These are phyloP conservation scores for Lophura nycthemera DNA, from an alignment of 2,113 vertebrate species.

Conservation along the genomic window DNA sequence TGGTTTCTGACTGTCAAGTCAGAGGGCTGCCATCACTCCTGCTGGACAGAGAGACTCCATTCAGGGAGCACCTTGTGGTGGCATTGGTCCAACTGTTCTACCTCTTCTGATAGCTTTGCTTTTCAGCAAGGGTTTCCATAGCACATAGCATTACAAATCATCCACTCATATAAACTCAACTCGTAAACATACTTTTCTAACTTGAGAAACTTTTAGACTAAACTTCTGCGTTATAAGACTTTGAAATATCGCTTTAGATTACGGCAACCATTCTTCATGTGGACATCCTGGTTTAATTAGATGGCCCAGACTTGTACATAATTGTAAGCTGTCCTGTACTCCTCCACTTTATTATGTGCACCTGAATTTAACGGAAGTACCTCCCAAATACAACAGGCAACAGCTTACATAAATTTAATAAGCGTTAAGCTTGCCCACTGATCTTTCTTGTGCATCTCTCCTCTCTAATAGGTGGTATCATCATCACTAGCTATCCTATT, in stretches of 20 bases:
- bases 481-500: background rate
- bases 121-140: background rate
- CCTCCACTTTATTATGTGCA: background rate
- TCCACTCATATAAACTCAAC: background rate
- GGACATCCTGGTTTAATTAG: background rate
- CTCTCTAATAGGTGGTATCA: background rate
- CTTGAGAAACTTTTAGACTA: background rate
- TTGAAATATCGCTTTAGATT: background rate
- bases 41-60: background rate
- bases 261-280: background rate
- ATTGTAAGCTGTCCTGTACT: background rate
- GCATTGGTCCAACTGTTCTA: background rate
- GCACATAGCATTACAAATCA: fast-evolving
- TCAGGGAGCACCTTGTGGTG: background rate
- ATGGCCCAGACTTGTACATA: background rate
- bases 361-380: background rate
- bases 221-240: background rate
- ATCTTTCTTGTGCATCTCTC: background rate
- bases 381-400: background rate
- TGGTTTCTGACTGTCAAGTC: background rate
- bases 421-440: background rate
- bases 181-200: background rate
- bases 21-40: background rate
- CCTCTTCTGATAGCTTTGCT: background rate
- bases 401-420: background rate